A percentile compares a stretch with the other conserved stretches of the same genome.
Evolutionary conservation across 2,113 vertebrate species (phyloP).

Genomic region (Istiophorus platypterus): DNA sequence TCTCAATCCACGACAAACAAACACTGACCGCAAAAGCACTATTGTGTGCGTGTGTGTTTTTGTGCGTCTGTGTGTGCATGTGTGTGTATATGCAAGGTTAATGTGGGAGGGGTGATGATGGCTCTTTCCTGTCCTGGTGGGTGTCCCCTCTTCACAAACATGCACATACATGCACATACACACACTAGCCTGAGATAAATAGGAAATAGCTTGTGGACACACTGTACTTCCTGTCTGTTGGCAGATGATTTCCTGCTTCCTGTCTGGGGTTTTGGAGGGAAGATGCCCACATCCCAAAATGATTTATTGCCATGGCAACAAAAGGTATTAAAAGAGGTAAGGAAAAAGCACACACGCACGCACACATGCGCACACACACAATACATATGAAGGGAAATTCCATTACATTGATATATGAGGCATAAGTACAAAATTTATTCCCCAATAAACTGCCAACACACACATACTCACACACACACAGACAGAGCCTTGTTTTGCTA

Average conservation of each 20-base stretch:
- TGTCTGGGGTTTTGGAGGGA: slow-evolving; percentile 52
- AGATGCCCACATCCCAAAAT: slow-evolving; percentile 23
- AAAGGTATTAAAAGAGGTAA: background rate
- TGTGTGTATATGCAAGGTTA: background rate
- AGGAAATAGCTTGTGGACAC: slow-evolving; percentile 65
- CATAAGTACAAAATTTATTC: background rate
- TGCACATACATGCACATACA: slow-evolving; percentile 25
- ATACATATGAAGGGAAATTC: background rate
- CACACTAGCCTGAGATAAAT: slow-evolving; percentile 26
- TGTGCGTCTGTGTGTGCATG: slow-evolving; percentile 22
- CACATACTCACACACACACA: slow-evolving; percentile 1
- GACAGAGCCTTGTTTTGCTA: too few relatives aligned
- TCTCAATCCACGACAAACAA: slow-evolving; percentile 16
- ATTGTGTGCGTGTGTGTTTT: slow-evolving; percentile 7
- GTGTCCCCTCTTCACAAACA: background rate
- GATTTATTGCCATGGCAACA: slow-evolving; percentile 45
- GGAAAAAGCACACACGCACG: background rate
- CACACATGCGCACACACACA: background rate
- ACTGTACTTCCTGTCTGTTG: slow-evolving; percentile 61
- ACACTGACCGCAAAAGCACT: background rate
- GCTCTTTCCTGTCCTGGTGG: slow-evolving; percentile 50
- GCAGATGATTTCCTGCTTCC: slow-evolving; percentile 69
- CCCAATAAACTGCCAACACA: background rate
- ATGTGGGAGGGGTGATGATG: slow-evolving; percentile 56
- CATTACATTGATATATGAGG: background rate